A percentile compares a stretch with the other conserved stretches of the same genome.
phyloP scores from a whole-genome alignment of 2,113 vertebrate species.

The Tor tambroides region DNA sequence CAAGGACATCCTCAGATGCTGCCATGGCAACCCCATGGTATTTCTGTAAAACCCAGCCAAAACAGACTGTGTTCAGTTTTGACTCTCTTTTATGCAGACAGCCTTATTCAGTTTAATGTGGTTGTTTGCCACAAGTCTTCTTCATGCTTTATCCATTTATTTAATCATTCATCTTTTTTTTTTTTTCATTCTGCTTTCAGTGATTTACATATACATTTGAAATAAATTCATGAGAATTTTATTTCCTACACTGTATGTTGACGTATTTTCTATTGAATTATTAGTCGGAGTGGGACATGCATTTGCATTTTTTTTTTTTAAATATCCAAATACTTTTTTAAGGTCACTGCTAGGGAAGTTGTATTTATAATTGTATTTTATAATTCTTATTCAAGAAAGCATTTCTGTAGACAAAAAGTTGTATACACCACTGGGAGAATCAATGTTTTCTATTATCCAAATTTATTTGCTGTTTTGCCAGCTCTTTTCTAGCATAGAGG shows the following conservation, averaged over 20 bases:
- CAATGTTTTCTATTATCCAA: too few relatives aligned
- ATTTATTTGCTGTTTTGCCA: too few relatives aligned
- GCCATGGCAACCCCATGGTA: constrained; percentile 49
- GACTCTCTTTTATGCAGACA: constrained; percentile 1
- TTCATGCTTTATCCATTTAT: not conserved
- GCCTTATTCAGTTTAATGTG: constrained; percentile 25
- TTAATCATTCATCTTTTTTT: not conserved
- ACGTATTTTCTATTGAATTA: not conserved
- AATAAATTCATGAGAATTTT: not conserved
- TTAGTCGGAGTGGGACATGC: not conserved
- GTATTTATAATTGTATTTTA: too few relatives aligned
- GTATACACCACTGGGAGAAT: too few relatives aligned
- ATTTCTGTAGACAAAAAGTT: too few relatives aligned
- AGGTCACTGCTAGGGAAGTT: too few relatives aligned
- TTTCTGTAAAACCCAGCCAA: not conserved
- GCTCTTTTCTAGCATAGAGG: too few relatives aligned
- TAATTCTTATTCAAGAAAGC: too few relatives aligned
- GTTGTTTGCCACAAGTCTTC: not conserved
- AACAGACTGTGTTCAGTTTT: not conserved
- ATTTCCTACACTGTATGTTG: not conserved
- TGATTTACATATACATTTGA: not conserved
- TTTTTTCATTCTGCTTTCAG: not conserved
- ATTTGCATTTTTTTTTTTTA: too few relatives aligned
- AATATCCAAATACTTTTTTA: too few relatives aligned
- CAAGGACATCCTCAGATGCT: constrained; percentile 26